A percentile compares a stretch with the other conserved stretches of the same genome.
These are phyloP conservation scores for Castor canadensis DNA, from an alignment of 2,113 vertebrate species.

Conservation along the genomic window DNA sequence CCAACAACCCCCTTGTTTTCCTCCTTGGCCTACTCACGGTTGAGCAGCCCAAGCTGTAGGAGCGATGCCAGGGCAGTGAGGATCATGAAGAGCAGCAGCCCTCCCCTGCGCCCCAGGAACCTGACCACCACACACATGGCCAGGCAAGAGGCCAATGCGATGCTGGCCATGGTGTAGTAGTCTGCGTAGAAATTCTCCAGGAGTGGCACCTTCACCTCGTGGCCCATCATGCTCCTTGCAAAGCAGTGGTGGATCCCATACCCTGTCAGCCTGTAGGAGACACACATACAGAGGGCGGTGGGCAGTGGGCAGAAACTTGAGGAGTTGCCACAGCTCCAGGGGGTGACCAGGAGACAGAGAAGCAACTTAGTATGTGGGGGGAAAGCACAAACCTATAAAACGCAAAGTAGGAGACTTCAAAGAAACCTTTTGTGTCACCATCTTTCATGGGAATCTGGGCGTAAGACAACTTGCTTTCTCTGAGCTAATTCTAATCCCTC, in stretches of 20 bases:
- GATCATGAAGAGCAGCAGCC: constrained; percentile 97
- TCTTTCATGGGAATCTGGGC: accelerated
- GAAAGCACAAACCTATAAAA: accelerated
- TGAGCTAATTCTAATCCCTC: accelerated
- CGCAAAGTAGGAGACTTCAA: background rate
- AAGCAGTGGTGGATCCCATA: constrained; percentile 98
- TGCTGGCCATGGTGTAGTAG: constrained; percentile 95
- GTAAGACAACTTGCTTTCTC: background rate
- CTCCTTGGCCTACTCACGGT: constrained; percentile 87
- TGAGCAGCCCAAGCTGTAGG: constrained; percentile 95
- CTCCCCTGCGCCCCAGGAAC: constrained; percentile 93
- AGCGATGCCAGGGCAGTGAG: constrained; percentile 96
- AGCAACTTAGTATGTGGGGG: background rate
- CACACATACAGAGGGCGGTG: background rate
- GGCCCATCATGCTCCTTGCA: constrained; percentile 95
- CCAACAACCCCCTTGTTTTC: too few species aligned
- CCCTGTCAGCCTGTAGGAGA: constrained; percentile 90
- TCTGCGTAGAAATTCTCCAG: constrained; percentile 95
- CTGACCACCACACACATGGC: constrained; percentile 93
- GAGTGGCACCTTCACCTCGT: constrained; percentile 88
- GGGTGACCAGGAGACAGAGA: background rate
- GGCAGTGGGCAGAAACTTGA: accelerated
- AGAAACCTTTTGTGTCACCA: background rate
- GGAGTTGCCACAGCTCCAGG: background rate
- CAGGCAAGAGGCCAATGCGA: constrained; percentile 93